Evolutionary conservation across 1,140 invertebrate genomes (phyloP).

Genomic region (Stegodyphus dumicola): DNA sequence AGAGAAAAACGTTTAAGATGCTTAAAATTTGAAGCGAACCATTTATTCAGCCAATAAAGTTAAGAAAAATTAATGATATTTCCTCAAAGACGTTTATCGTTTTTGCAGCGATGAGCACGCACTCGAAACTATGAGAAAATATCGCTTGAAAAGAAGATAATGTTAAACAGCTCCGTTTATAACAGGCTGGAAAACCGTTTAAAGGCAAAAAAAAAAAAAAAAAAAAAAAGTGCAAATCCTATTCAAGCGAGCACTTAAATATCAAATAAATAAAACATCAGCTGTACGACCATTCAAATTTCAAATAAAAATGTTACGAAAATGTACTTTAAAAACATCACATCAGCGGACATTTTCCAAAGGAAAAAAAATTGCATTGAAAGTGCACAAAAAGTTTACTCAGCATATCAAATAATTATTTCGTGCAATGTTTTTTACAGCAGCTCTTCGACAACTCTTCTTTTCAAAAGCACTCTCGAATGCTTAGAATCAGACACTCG

Average conservation of each 20-base stretch:
- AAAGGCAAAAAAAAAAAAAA: neutral
- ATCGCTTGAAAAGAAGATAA: slow-evolving; percentile 8
- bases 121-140: neutral
- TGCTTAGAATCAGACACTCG: neutral
- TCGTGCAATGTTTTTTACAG: slow-evolving; percentile 4
- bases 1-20: no score
- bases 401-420: slow-evolving; percentile 38
- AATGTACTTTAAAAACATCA: neutral
- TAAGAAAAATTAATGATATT: neutral
- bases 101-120: slow-evolving; percentile 16
- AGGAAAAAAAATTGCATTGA: slow-evolving; percentile 8
- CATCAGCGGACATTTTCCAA: neutral
- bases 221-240: slow-evolving; percentile 1
- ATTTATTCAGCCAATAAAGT: no score
- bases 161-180: neutral
- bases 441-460: neutral
- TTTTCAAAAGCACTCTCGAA: slow-evolving; percentile 2
- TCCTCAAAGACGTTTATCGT: slow-evolving; percentile 4
- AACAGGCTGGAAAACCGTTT: neutral
- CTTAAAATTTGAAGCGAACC: no score
- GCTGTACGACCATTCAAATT: neutral
- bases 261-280: neutral
- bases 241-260: neutral
- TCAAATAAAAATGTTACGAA: neutral
- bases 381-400: slow-evolving; percentile 17